These are phyloP conservation scores for Acronicta aceris DNA, from an alignment of 2,888 invertebrate genomes.

Conservation along the genomic window DNA sequence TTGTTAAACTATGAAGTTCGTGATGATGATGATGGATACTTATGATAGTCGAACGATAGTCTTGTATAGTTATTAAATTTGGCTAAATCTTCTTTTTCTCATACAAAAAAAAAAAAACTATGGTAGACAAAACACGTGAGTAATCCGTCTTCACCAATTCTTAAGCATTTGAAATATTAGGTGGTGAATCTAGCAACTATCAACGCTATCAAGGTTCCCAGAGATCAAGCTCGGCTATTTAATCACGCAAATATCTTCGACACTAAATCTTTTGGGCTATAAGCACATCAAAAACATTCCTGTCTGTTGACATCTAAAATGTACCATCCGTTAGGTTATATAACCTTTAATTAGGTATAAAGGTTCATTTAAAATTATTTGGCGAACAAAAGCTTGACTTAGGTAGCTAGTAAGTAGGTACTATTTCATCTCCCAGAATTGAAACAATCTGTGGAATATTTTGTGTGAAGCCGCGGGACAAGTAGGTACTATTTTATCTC, in stretches of 20 bases:
- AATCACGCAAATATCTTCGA: slow-evolving; percentile 31
- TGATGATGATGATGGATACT: no score
- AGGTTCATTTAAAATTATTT: slow-evolving; percentile 31
- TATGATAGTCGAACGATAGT: no score
- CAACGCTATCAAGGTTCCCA: slow-evolving; percentile 9
- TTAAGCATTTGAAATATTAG: no score
- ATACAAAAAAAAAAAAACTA: no score
- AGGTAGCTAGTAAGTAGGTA: slow-evolving; percentile 16
- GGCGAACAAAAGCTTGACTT: slow-evolving; percentile 34
- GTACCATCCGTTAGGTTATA: slow-evolving; percentile 36
- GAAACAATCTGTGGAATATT: slow-evolving; percentile 16
- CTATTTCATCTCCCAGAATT: no score
- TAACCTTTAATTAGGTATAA: slow-evolving; percentile 1
- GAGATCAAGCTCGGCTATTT: slow-evolving; percentile 7
- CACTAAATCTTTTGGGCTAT: slow-evolving; percentile 37
- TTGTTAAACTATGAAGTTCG: no score
- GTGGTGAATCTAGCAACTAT: neutral
- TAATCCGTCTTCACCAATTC: no score
- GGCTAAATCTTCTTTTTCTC: no score
- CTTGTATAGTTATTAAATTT: no score
- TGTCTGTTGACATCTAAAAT: slow-evolving; percentile 39
- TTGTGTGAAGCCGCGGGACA: no score
- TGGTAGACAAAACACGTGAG: no score
- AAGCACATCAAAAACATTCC: slow-evolving; percentile 49
- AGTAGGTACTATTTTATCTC: no score